These are phyloP conservation scores for Automeris io DNA, from an alignment of 2,888 invertebrate genomes.

Conservation along the genomic window DNA sequence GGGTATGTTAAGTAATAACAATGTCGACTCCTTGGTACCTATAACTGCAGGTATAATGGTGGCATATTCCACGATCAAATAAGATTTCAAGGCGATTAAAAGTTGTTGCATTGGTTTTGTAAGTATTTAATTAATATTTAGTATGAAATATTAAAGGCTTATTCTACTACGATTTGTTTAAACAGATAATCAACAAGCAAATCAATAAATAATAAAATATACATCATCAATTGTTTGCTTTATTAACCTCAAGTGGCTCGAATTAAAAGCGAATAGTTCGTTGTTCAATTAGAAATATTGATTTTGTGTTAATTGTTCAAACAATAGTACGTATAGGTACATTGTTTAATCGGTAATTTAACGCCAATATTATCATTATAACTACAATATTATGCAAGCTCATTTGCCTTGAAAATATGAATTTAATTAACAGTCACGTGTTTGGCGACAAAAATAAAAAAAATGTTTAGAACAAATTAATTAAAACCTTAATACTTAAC, in stretches of 20 bases:
- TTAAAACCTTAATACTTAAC: too few relatives aligned
- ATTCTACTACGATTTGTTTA: neutral
- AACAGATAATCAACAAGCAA: constrained; percentile 1
- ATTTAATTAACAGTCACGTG: constrained; percentile 8
- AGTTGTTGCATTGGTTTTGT: too few relatives aligned
- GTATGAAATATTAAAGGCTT: neutral
- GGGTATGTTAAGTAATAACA: too few relatives aligned
- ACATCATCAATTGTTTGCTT: neutral
- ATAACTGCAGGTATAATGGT: too few relatives aligned
- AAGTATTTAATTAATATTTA: too few relatives aligned
- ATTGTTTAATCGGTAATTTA: constrained; percentile 24
- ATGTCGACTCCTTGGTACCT: too few relatives aligned
- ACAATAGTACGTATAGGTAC: too few relatives aligned
- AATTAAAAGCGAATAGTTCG: neutral
- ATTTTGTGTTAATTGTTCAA: constrained; percentile 27
- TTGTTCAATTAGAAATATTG: constrained; percentile 15
- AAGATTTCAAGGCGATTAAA: too few relatives aligned
- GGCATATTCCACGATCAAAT: too few relatives aligned
- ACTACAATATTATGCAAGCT: constrained; percentile 33
- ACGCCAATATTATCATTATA: constrained; percentile 30
- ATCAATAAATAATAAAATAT: neutral
- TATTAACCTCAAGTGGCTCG: constrained; percentile 3
- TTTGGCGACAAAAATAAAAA: neutral
- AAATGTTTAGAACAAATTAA: too few relatives aligned
- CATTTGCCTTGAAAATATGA: constrained; percentile 24